Conservation (phyloP, 2,888 invertebrate species). For the Xestobium rufovillosum region DNA sequence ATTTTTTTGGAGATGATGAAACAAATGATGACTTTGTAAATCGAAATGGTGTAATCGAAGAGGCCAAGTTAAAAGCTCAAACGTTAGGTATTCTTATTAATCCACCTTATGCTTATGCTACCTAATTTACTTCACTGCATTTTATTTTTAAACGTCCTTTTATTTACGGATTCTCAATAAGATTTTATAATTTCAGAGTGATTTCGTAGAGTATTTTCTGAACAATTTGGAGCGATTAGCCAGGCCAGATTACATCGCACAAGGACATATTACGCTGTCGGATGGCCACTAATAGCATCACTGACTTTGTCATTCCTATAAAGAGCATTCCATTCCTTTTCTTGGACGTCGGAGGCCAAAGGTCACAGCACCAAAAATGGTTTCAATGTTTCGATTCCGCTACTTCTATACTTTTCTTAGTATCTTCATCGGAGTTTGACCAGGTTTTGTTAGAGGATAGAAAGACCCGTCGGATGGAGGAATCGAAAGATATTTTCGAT, state of each 20-base stretch:
- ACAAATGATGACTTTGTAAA: neutral
- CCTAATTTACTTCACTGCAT: too few relatives aligned
- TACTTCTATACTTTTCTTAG: constrained; percentile 94
- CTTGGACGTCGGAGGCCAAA: constrained; percentile 93
- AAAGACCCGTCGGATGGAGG: constrained; percentile 90
- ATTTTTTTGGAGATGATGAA: neutral
- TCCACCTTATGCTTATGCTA: too few relatives aligned
- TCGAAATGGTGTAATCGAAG: neutral
- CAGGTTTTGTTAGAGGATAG: constrained; percentile 92
- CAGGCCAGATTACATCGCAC: constrained; percentile 79
- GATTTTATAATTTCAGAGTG: constrained; percentile 64
- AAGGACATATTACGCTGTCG: constrained; percentile 95
- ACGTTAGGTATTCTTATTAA: too few relatives aligned
- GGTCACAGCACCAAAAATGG: constrained; percentile 98
- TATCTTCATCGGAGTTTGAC: constrained; percentile 96
- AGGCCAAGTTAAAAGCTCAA: too few relatives aligned
- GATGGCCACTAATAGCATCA: constrained; percentile 96
- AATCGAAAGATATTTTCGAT: constrained; percentile 95
- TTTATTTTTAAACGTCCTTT: too few relatives aligned
- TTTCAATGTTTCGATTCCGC: constrained; percentile 97
- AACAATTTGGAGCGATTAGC: constrained; percentile 87
- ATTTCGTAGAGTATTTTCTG: constrained; percentile 95
- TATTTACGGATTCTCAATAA: too few relatives aligned
- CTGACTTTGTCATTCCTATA: constrained; percentile 89
- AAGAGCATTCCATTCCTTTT: constrained; percentile 94